Evolutionary conservation across 2,797 vertebrate genomes (phyloP).

Genomic region (Epinephelus coioides): DNA sequence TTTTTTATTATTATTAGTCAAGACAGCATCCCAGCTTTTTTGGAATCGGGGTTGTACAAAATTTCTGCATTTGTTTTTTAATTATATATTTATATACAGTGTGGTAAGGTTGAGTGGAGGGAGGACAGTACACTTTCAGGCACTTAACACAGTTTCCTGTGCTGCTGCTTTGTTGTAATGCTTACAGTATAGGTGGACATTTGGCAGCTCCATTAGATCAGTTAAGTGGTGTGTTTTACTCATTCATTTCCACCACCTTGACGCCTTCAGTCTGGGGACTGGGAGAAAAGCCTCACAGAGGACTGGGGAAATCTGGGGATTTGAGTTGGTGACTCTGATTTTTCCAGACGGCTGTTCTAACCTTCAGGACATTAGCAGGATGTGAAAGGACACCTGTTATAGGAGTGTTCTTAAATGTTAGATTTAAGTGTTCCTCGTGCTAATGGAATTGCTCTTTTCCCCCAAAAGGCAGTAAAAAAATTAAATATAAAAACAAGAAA

Average conservation of each 20-base stretch:
- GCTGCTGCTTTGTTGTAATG: constrained; percentile 17
- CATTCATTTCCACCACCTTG: constrained; percentile 24
- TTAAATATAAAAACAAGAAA: constrained; percentile 21
- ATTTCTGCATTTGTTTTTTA: constrained; percentile 2
- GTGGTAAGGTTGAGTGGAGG: background rate
- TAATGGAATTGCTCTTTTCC: constrained; percentile 56
- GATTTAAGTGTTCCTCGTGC: constrained; percentile 49
- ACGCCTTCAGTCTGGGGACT: constrained; percentile 1
- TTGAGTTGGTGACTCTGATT: constrained; percentile 36
- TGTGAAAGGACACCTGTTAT: constrained; percentile 48
- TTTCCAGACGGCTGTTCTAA: constrained; percentile 25
- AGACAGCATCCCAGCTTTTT: too few species aligned
- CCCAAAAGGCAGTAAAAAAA: constrained; percentile 40
- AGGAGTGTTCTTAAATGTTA: constrained; percentile 56
- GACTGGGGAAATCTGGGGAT: background rate
- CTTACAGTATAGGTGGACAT: constrained; percentile 9
- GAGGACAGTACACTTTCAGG: constrained; percentile 1
- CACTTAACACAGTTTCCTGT: background rate
- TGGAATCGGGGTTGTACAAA: background rate
- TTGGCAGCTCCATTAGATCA: constrained; percentile 39
- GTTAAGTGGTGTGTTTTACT: constrained; percentile 33
- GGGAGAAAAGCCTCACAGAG: background rate
- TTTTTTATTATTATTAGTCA: too few species aligned
- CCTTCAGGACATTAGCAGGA: constrained; percentile 39
- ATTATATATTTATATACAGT: background rate